Evolutionary conservation across 2,888 invertebrate species (phyloP), one percentile per base, ranked within the genome.

Genomic region (Rotaria sp.): DNA sequence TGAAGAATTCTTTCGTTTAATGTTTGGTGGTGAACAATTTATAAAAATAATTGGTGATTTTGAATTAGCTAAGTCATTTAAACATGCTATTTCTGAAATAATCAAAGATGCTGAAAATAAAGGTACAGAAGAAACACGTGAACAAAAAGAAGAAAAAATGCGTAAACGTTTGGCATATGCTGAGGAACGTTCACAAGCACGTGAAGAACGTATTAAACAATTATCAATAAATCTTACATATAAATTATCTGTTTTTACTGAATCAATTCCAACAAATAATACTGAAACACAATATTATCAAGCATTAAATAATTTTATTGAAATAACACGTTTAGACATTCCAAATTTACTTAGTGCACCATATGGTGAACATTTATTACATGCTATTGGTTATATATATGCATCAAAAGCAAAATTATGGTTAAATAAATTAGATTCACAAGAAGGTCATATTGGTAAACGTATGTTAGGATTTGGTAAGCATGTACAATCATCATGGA

Each of bases 401-500:
- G 26, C 11, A 1, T 80, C 80, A 45, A 80, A 80, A 80, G 80
- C 80, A n/a, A 45, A 26, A 26, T 45, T 45, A n/a, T 80, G 41
- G 41, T 80, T 80, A n/a, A 45, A 26, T 45, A 80, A 80, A 45
- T 15, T 80, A 0, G 80, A 80, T 80, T 80, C 80, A 2, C 80
- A 80, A n/a, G 80, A 80, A 80, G 80, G 80, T n/a, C 45, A 80
- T n/a, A 45, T 80, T n/a, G 80, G 80, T 45, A 80, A 80, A 45
- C 80, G 80, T 80, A n/a, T 80, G 4, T 11, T 80, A 45, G 80
- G 45, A 5, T 26, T 45, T 80, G 45, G 80, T 45, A 80, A 80
- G 45, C 26, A 45, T 45, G 1, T 80, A 2, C 41, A 80, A 41
- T 26, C 80, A 45, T 45, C 80, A 45, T 80, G 80, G 80, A 80